phyloP scores from a whole-genome alignment of 2,888 invertebrate species.

The Dryomyza anilis region DNA sequence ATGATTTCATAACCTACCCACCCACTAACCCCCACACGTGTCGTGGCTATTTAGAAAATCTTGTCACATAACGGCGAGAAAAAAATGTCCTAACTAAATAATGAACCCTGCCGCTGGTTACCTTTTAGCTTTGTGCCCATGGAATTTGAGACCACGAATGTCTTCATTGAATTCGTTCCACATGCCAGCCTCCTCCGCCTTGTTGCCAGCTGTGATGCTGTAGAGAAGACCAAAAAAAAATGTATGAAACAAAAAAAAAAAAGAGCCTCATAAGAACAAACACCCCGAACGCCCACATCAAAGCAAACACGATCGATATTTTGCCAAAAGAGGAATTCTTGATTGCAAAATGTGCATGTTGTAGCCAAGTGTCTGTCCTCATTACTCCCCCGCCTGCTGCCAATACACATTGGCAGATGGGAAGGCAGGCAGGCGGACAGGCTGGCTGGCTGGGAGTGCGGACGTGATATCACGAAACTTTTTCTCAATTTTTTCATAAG shows the following conservation, averaged over 20 bases:
- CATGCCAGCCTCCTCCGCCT: background rate
- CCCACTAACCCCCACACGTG: slow-evolving; percentile 14
- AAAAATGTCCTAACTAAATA: slow-evolving; percentile 21
- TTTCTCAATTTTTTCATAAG: background rate
- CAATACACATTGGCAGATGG: background rate
- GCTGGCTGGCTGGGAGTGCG: slow-evolving; percentile 24
- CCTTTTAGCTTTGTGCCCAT: background rate
- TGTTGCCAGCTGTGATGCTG: no score
- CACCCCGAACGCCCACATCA: no score
- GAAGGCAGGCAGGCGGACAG: no score
- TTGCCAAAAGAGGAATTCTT: slow-evolving; percentile 20
- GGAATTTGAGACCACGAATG: background rate
- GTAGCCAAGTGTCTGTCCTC: slow-evolving; percentile 2
- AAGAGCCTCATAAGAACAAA: no score
- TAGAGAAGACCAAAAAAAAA: no score
- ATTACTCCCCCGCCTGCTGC: background rate
- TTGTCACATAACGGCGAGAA: slow-evolving; percentile 27
- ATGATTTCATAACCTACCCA: no score
- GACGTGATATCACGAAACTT: slow-evolving; percentile 30
- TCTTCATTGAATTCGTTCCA: slow-evolving; percentile 12
- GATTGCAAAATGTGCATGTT: slow-evolving; percentile 30
- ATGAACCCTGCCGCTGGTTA: slow-evolving; percentile 7
- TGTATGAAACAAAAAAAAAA: no score
- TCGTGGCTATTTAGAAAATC: slow-evolving; percentile 26
- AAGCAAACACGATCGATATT: no score